A percentile compares a stretch with the other conserved stretches of the same genome.
Evolutionary conservation across 2,113 vertebrate genomes (phyloP).

Genomic region (Panthera uncia): DNA sequence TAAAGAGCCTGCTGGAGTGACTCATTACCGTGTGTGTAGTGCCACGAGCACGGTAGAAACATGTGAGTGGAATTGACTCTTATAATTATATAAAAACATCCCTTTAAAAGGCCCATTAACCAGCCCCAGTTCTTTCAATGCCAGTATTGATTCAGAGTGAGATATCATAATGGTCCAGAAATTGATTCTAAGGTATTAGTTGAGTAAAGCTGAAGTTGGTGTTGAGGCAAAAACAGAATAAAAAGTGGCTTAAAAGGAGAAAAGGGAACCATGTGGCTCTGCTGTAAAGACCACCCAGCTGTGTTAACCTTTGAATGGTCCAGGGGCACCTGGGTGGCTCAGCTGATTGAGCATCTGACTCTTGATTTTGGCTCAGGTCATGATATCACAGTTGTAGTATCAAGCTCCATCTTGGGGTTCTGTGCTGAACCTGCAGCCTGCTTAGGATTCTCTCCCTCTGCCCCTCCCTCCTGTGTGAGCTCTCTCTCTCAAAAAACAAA

Average conservation of each 20-base stretch:
- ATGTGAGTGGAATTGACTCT: constrained; percentile 26
- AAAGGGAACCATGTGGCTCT: not conserved
- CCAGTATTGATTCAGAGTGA: constrained; percentile 25
- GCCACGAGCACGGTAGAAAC: constrained; percentile 18
- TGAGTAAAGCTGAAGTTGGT: constrained; percentile 32
- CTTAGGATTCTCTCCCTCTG: no score
- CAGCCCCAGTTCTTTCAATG: constrained; percentile 48
- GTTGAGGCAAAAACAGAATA: constrained; percentile 41
- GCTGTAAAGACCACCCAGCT: not conserved
- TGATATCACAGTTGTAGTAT: no score
- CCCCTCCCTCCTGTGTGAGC: no score
- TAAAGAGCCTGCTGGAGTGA: constrained; percentile 43
- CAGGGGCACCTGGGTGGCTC: no score
- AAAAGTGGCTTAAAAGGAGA: constrained; percentile 44
- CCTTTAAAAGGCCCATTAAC: constrained; percentile 49
- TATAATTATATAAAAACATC: constrained; percentile 58
- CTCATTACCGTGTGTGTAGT: constrained; percentile 2
- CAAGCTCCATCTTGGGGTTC: no score
- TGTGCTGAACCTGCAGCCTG: no score
- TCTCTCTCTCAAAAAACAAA: no score
- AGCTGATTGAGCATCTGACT: no score
- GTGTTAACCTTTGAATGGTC: not conserved
- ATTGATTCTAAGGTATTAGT: constrained; percentile 50
- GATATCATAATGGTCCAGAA: constrained; percentile 54
- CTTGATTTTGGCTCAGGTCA: no score